Percentiles rank a stretch among this genome's conserved stretches.
Conservation (phyloP, 1,140 invertebrate species). For the Pogonomyrmex californicus region DNA sequence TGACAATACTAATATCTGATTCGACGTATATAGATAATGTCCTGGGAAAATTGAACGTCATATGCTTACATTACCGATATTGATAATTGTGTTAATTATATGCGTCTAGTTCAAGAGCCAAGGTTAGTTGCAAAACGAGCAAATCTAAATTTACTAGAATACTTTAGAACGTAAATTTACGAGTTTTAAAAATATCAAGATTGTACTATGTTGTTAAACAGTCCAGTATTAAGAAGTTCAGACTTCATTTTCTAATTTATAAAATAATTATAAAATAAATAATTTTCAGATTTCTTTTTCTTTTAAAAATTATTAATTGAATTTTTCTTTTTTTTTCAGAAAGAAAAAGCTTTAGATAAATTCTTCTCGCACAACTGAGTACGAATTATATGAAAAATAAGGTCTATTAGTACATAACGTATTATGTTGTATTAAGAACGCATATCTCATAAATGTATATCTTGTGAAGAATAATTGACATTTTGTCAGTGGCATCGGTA, state of each 20-base stretch:
- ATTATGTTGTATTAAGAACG: background rate
- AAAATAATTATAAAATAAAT: too few species aligned
- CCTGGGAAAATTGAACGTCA: slow-evolving; percentile 16
- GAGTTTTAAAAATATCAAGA: background rate
- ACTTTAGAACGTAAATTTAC: background rate
- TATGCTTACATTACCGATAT: background rate
- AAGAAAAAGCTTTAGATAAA: background rate
- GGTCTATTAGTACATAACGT: too few species aligned
- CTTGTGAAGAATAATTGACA: background rate
- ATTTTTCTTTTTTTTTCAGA: slow-evolving; percentile 2
- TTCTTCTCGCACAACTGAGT: background rate
- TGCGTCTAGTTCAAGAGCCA: slow-evolving; percentile 22
- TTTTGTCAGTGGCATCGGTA: too few species aligned
- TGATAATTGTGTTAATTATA: slow-evolving; percentile 15
- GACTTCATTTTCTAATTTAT: too few species aligned
- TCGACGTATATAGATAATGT: background rate
- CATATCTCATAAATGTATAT: background rate
- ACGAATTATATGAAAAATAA: background rate
- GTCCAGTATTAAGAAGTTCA: background rate
- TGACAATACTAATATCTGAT: background rate
- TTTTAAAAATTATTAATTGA: background rate
- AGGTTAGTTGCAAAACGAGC: background rate
- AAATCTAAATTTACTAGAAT: slow-evolving; percentile 11
- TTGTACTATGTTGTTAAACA: background rate
- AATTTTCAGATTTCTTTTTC: background rate